Evolutionary conservation across 2,797 vertebrate genomes (phyloP), one percentile per base, ranked within the genome.

Genomic region (Alosa sapidissima): DNA sequence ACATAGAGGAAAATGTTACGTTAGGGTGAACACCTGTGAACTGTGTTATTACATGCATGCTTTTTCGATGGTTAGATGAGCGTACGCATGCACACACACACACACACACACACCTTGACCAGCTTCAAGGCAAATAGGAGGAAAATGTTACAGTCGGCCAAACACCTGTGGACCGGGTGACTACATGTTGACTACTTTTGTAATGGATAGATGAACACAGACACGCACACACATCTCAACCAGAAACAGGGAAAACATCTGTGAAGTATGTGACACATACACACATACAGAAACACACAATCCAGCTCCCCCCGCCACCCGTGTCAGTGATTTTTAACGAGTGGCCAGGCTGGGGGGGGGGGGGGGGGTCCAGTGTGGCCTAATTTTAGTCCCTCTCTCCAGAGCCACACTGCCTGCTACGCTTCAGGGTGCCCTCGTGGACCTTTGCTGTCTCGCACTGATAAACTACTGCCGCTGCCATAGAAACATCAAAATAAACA

Each of bases 401-500:
- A 60, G 84, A 9, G 72, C 78, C 41, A 49, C 16, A 41, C 48
- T 84, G 28, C 33, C 65, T n/a, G 41, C 33, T 4, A 54, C 33
- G 49, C 48, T 45, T 81, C 51, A 19, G 68, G 33, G 33, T 36
- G 33, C 10, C 65, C 28, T 36, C 82, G 51, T 41, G 81, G 47
- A 8, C 51, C 51, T 14, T 68, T 72, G 55, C 81, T 52, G 21
- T 28, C 72, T 36, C 68, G 14, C 28, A 1, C 87, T 85, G 81
- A 58, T 13, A 45, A 81, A 58, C 33, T 81, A 84, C 87, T 81
- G 87, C 84, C 81, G 85, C 84, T 89, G 84, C 90, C 86, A 89
- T 2, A 84, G 90, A 55, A 90, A 92, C 89, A 5, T 28, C 51
- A 68, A 85, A 84, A 91, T 93, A 93, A 86, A 55, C 52, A 87